Evolutionary conservation across 37 sponge, comb jelly and placozoan genomes (phyloP).

Genomic region (Theonella swinhoei): DNA sequence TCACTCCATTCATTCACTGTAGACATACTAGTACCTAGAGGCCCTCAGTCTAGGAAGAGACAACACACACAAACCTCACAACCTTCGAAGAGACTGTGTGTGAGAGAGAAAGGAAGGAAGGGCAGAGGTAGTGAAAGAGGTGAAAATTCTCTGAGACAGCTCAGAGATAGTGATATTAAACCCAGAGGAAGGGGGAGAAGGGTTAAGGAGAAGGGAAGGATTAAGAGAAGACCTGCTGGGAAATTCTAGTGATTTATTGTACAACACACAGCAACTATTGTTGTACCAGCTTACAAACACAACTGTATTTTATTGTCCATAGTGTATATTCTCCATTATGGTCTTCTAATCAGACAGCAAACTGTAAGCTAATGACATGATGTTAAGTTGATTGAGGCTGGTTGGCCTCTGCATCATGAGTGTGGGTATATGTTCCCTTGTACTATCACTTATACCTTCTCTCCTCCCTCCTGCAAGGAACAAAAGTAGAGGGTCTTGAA

Average conservation of each 20-base stretch:
- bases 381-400: no score
- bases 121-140: background rate
- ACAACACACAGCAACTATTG: no score
- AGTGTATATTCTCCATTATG: no score
- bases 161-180: constrained; percentile 67
- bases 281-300: no score
- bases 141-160: background rate
- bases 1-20: background rate
- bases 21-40: background rate
- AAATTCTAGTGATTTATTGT: background rate
- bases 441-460: no score
- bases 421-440: background rate
- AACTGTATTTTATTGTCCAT: no score
- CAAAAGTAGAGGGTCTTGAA: no score
- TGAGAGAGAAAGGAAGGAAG: background rate
- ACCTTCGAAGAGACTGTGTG: background rate
- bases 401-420: no score
- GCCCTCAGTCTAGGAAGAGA: background rate
- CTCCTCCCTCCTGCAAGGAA: no score
- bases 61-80: no score
- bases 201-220: constrained; percentile 16
- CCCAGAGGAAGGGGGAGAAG: constrained; percentile 71
- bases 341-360: no score
- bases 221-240: constrained; percentile 65
- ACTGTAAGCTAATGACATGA: no score